phyloP scores from a whole-genome alignment of 2,888 invertebrate species.

The Galerucella pusilla region DNA sequence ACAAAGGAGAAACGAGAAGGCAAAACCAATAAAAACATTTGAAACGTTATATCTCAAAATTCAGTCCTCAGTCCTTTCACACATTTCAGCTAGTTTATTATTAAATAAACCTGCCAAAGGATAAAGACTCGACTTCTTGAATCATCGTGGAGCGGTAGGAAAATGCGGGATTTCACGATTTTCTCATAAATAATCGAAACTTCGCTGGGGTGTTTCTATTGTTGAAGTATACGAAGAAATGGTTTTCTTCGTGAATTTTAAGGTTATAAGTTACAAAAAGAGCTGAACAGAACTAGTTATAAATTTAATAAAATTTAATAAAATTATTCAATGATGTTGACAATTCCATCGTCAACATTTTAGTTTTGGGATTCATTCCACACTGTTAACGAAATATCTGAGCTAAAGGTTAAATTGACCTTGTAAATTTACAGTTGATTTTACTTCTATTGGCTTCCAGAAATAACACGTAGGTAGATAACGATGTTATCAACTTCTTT shows the following conservation, averaged over 20 bases:
- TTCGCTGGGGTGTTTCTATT: conserved; percentile 14
- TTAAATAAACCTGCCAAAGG: conserved; percentile 32
- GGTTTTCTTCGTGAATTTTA: conserved; percentile 24
- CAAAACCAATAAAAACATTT: conserved; percentile 22
- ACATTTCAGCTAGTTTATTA: conserved; percentile 27
- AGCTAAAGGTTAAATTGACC: too few species aligned
- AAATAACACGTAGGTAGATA: background rate
- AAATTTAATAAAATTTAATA: too few species aligned
- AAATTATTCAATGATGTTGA: too few species aligned
- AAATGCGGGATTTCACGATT: conserved; percentile 23
- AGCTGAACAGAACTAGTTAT: background rate
- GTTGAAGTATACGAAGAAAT: conserved; percentile 23
- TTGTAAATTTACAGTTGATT: too few species aligned
- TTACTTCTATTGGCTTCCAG: background rate
- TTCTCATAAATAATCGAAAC: conserved; percentile 29
- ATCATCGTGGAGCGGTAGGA: conserved; percentile 19
- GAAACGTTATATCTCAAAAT: conserved; percentile 24
- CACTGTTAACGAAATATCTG: too few species aligned
- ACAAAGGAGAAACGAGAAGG: conserved; percentile 8
- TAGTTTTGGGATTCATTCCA: too few species aligned
- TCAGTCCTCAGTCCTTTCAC: conserved; percentile 18
- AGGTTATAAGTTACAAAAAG: background rate
- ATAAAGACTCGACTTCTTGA: conserved; percentile 21
- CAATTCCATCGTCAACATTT: too few species aligned
- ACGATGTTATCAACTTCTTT: background rate